phyloP scores from a whole-genome alignment of 2,888 invertebrate species.

The Uropetala carovei region DNA sequence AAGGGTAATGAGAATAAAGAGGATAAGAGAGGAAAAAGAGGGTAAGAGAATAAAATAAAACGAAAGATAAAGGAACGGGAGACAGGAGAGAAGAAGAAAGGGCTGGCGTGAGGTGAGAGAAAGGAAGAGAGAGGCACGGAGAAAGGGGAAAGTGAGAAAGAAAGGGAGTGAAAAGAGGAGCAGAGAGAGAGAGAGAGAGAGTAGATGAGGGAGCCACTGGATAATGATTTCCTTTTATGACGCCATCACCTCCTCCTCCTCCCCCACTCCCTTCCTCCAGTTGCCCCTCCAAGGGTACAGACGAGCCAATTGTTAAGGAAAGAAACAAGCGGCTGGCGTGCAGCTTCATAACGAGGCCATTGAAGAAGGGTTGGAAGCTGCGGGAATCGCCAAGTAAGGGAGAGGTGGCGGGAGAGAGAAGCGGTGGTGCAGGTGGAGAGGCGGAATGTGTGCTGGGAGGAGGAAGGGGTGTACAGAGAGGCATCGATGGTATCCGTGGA shows the following conservation, averaged over 20 bases:
- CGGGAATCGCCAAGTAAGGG: background rate
- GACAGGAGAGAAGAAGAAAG: background rate
- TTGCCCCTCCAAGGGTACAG: background rate
- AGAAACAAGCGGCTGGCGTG: conserved; percentile 23
- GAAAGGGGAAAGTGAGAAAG: background rate
- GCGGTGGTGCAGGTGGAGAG: background rate
- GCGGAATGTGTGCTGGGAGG: background rate
- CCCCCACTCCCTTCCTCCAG: background rate
- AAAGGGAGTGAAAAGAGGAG: background rate
- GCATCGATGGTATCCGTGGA: background rate
- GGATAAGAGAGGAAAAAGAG: background rate
- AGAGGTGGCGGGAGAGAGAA: background rate
- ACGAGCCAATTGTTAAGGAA: conserved; percentile 60
- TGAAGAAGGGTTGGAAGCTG: background rate
- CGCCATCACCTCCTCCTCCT: background rate
- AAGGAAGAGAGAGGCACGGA: background rate
- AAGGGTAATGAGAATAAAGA: background rate
- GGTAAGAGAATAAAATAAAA: background rate
- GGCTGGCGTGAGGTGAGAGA: background rate
- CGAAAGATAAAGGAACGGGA: too few relatives aligned
- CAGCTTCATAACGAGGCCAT: conserved; percentile 58
- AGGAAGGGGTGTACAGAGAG: background rate
- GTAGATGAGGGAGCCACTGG: background rate
- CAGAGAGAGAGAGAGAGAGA: background rate
- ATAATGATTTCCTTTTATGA: conserved; percentile 61